phyloP scores from a whole-genome alignment of 53 echinoderm and acorn worm genomes.

The Temnopleurus reevesii region DNA sequence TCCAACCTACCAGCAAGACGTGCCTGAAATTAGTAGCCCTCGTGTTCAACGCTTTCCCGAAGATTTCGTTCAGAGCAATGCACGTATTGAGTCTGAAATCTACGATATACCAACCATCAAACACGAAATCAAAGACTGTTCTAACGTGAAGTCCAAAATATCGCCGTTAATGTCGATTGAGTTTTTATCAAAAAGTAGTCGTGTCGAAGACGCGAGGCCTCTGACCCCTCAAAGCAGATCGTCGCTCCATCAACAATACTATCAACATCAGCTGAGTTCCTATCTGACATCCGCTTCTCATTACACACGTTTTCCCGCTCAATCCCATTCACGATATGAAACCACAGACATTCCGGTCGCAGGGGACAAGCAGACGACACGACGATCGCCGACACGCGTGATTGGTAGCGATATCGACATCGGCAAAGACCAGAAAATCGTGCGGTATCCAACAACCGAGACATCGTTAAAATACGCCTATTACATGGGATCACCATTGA shows the following conservation, averaged over 20 bases:
- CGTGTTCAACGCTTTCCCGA: neutral
- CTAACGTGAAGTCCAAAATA: neutral
- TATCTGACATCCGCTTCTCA: neutral
- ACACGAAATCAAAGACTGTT: neutral
- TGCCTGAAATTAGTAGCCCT: neutral
- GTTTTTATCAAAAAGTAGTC: conserved; percentile 41
- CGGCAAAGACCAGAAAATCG: neutral
- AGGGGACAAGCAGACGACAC: neutral
- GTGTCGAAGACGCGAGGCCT: neutral
- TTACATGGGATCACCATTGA: conserved; percentile 1
- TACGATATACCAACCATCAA: neutral
- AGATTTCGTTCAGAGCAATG: neutral
- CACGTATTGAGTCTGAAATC: neutral
- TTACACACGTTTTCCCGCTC: neutral
- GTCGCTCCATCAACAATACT: neutral
- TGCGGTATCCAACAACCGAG: neutral
- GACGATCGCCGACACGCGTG: neutral
- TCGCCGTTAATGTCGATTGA: conserved; percentile 45
- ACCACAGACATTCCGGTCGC: neutral
- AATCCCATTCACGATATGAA: neutral
- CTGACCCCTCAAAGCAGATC: neutral
- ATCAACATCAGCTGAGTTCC: neutral
- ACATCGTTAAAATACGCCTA: neutral
- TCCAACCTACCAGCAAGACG: neutral
- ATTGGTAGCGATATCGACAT: neutral